Evolutionary conservation across 2,888 invertebrate species (phyloP), one percentile per base, ranked within the genome.

Genomic region (Polia nebulosa): DNA sequence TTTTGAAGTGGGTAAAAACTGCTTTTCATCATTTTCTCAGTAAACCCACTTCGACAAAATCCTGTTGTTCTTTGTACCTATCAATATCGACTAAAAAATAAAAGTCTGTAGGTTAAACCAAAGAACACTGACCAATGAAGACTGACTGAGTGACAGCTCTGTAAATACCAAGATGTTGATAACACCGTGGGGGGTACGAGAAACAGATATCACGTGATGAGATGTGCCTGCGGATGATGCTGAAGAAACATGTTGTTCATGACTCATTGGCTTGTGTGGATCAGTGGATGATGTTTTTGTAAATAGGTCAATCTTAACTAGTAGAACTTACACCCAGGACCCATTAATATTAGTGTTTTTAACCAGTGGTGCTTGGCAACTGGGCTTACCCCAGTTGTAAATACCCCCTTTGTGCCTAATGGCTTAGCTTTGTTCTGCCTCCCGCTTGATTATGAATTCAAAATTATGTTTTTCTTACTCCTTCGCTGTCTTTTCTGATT

Each of bases 141-240:
- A 64, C 32, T 34, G 39, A 60, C 32, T 45, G 80, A 81, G 34
- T 41, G 81, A 81, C 73, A 63, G 66, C 9, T 68, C 9, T 5
- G 68, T 77, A 77, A 77, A 77, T 72, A 76, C 22, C 9, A 52
- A 55, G 53, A 41, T 63, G 58, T 62, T 62, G 72, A 65, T 53
- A 44, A 5, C 67, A 20, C 22, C 61, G 78, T 64, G 68, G 60
- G 73, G 78, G 78, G 63, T 62, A 78, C 44, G 29, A 63, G 57
- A 72, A 68, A 45, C 76, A 78, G 76, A 77, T 41, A 64, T 62
- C 63, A 20, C 25, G 53, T 11, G 76, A 52, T 57, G 66, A 72
- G 45, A 62, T 39, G 55, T 25, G 32, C 20, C 44, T 61, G 58
- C 29, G 47, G 59, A 44, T 63, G 77, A 63, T 45, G 41, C 36